These are phyloP conservation scores for Ceramica pisi DNA, from an alignment of 2,888 invertebrate genomes.

Conservation along the genomic window DNA sequence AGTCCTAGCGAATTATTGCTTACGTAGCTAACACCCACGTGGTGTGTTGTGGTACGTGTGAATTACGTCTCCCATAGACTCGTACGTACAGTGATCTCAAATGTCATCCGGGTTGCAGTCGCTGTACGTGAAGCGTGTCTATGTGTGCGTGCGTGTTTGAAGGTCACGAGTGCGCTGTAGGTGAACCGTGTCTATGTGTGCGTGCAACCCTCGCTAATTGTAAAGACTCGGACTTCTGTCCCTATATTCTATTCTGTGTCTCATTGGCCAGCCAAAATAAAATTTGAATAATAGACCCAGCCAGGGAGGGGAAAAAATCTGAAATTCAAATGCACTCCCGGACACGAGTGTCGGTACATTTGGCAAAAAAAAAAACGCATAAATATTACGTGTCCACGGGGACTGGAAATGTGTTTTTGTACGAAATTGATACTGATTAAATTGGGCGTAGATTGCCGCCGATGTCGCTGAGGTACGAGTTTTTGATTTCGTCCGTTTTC, in stretches of 20 bases:
- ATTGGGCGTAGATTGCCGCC: constrained; percentile 30
- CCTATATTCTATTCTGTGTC: constrained; percentile 1
- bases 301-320: constrained; percentile 61
- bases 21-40: too few species aligned
- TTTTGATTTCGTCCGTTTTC: constrained; percentile 40
- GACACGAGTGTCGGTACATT: constrained; percentile 55
- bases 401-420: constrained; percentile 53
- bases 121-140: too few species aligned
- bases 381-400: constrained; percentile 53
- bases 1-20: too few species aligned
- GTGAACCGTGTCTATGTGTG: not conserved
- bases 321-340: constrained; percentile 66
- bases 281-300: constrained; percentile 66
- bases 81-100: not conserved
- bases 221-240: not conserved
- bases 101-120: too few species aligned
- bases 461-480: constrained; percentile 25
- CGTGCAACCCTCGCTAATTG: not conserved
- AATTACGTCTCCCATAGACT: not conserved
- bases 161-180: too few species aligned
- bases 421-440: constrained; percentile 65
- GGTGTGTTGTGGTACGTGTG: too few species aligned
- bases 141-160: too few species aligned
- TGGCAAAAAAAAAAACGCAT: constrained; percentile 52
- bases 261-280: constrained; percentile 65